A percentile compares a stretch with the other conserved stretches of the same genome.
Evolutionary conservation across 1,140 invertebrate species (phyloP).

Genomic region (Tetramorium simillimum): DNA sequence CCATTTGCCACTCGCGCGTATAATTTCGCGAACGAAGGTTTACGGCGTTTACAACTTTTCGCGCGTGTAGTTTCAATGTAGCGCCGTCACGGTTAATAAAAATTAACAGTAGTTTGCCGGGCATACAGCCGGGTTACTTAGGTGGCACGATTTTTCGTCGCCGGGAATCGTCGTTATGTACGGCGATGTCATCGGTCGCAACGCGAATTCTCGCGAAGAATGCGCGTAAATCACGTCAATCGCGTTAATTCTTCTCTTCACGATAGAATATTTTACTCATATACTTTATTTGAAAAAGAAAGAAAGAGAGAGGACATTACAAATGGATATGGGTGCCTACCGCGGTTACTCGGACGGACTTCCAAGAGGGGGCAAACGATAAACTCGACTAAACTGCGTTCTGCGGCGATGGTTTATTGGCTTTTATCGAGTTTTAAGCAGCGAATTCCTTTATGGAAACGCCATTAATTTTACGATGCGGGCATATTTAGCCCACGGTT

Average conservation of each 20-base stretch:
- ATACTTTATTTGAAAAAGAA: conserved; percentile 54
- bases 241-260: not conserved
- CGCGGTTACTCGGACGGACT: conserved; percentile 44
- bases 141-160: not conserved
- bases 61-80: not conserved
- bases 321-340: conserved; percentile 62
- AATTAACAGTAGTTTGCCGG: conserved; percentile 17
- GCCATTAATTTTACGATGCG: conserved; percentile 84
- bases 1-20: conserved; percentile 2
- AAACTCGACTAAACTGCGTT: conserved; percentile 71
- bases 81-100: conserved; percentile 39
- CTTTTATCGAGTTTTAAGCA: conserved; percentile 83
- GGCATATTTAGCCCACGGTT: conserved; percentile 82
- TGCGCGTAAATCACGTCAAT: conserved; percentile 21
- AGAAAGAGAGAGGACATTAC: conserved; percentile 34
- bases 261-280: conserved; percentile 27
- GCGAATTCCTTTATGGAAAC: conserved; percentile 83
- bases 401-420: conserved; percentile 81
- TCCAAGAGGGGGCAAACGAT: conserved; percentile 51
- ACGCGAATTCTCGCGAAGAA: conserved; percentile 17
- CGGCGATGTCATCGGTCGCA: not conserved
- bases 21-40: conserved; percentile 13
- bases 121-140: not conserved
- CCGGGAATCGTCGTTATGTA: not conserved
- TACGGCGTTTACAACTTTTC: not conserved